Percentiles rank a stretch among this genome's conserved stretches.
Evolutionary conservation across 2,797 vertebrate genomes (phyloP).

Genomic region (Petrocephalus schoutedeni): DNA sequence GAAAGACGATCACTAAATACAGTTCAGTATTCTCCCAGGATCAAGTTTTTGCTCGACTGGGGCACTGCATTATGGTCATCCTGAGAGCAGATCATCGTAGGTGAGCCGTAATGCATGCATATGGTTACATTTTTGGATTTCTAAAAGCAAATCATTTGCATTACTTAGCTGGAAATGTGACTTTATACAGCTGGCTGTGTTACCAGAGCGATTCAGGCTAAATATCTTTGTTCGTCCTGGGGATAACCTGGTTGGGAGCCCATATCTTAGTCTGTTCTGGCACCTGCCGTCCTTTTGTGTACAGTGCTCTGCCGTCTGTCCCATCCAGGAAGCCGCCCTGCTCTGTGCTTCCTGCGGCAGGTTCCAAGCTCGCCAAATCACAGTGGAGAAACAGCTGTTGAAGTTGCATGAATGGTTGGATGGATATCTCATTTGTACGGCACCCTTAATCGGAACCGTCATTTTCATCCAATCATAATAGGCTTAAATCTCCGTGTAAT

Average conservation of each 20-base stretch:
- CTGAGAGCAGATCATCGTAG: neutral
- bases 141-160: neutral
- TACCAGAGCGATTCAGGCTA: neutral
- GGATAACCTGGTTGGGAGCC: neutral
- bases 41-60: neutral
- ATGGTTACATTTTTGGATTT: neutral
- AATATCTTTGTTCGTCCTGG: neutral
- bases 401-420: neutral
- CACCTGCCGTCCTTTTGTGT: neutral
- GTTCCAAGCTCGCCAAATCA: neutral
- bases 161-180: neutral
- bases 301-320: neutral
- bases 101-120: neutral
- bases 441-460: neutral
- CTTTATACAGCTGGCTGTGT: neutral
- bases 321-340: neutral
- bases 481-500: neutral
- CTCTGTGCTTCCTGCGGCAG: neutral
- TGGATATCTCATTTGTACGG: neutral
- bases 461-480: neutral
- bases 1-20: neutral
- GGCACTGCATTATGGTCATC: neutral
- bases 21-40: neutral
- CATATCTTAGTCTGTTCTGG: neutral
- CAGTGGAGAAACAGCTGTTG: neutral